A percentile compares a stretch with the other conserved stretches of the same genome.
These are phyloP conservation scores for Yponomeuta sedellus DNA, from an alignment of 2,888 invertebrate genomes.

Conservation along the genomic window DNA sequence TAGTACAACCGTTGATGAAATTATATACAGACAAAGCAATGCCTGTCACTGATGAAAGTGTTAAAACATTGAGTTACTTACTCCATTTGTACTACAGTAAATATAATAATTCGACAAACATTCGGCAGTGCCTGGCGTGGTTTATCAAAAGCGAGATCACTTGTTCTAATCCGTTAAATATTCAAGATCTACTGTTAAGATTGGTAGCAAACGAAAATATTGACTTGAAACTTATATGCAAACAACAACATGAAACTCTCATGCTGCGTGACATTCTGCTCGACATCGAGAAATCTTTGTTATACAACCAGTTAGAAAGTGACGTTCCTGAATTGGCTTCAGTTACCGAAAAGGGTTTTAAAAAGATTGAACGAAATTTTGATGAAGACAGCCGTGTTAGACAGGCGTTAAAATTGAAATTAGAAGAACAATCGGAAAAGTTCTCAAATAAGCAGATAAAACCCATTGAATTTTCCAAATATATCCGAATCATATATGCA, in stretches of 20 bases:
- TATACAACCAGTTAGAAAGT: conserved; percentile 57
- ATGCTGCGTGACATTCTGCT: conserved; percentile 43
- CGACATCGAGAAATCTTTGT: conserved; percentile 45
- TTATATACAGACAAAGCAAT: conserved; percentile 59
- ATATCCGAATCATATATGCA: conserved; percentile 33
- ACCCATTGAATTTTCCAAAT: conserved; percentile 35
- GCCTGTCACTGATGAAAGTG: conserved; percentile 47
- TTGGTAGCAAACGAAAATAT: conserved; percentile 53
- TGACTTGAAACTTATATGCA: conserved; percentile 14
- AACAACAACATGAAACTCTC: not conserved
- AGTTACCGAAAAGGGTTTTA: conserved; percentile 19
- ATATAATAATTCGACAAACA: conserved; percentile 40
- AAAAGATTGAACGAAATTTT: conserved; percentile 33
- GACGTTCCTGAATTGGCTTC: conserved; percentile 24
- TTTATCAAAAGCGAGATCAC: conserved; percentile 36
- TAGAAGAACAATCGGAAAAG: conserved; percentile 29
- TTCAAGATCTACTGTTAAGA: conserved; percentile 42
- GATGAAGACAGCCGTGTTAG: conserved; percentile 27
- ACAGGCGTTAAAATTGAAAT: conserved; percentile 31
- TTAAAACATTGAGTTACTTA: conserved; percentile 45
- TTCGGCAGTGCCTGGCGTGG: conserved; percentile 50
- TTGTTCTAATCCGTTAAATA: conserved; percentile 27
- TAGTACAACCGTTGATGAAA: conserved; percentile 49
- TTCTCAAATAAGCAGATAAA: conserved; percentile 29
- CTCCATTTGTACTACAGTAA: conserved; percentile 53